Evolutionary conservation across 2,888 invertebrate genomes (phyloP), one percentile per base, ranked within the genome.

Genomic region (Crioceris asparagi): DNA sequence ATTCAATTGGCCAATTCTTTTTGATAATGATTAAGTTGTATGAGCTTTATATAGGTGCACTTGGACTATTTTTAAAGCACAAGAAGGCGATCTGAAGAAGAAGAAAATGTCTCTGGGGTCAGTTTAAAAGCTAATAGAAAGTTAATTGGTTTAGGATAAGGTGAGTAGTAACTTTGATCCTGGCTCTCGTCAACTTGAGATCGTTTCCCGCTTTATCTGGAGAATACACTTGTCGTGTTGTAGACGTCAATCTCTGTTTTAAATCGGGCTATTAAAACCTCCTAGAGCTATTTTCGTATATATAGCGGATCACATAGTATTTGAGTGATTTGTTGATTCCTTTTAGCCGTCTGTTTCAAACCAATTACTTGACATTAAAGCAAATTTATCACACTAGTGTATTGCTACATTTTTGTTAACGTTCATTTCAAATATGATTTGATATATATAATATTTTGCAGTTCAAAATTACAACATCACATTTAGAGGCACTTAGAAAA

Each of bases 161-260:
- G 54, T 56, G 50, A 51, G 52, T n/a, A n/a, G n/a, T 47, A 53
- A 54, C 56, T 59, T 58, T 59, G 57, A 59, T 61, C 59, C 60
- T 59, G 59, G 51, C 53, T 57, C 53, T 58, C 60, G 60, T 61
- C 61, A 61, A 59, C 59, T 59, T 55, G 53, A 55, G 58, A 59
- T 59, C 57, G 55, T 56, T 53, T 52, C 54, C 52, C 50, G 50
- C 43, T 56, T 57, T 49, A 46, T 46, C 46, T 46, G 40, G 39
- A 38, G 43, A 38, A 49, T 51, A 52, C 53, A 54, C 55, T 27
- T 27, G 27, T 27, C 27, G 14, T 27, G 27, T 15, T 15, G 15
- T 6, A 4, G 11, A 8, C 7, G 27, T 15, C 27, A 27, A 15
- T 12, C 14, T 8, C 27, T 27, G 27, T 15, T 27, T 11, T 5